Evolutionary conservation across 2,888 invertebrate species (phyloP).

Genomic region (Clusia tigrina): DNA sequence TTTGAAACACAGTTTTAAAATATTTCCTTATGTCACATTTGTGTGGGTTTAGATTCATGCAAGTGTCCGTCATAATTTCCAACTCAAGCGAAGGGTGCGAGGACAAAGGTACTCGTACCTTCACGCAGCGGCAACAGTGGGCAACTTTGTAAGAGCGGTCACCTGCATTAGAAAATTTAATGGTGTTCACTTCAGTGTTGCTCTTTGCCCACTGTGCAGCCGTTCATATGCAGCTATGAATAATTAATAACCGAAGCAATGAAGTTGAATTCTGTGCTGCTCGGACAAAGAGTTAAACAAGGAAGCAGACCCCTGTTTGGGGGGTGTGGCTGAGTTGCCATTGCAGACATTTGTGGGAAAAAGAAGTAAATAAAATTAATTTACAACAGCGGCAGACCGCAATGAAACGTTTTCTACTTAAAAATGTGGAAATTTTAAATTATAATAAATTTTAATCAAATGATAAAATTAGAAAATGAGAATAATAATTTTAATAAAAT

Average conservation of each 20-base stretch:
- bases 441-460: no score
- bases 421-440: no score
- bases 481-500: no score
- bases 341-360: slow-evolving; percentile 16
- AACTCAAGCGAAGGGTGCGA: no score
- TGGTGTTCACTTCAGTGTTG: no score
- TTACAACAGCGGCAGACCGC: background rate
- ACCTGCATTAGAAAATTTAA: no score
- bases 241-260: slow-evolving; percentile 42
- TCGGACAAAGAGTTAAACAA: slow-evolving; percentile 26
- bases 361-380: slow-evolving; percentile 26
- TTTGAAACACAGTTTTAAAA: slow-evolving; percentile 23
- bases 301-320: slow-evolving; percentile 3
- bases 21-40: slow-evolving; percentile 38
- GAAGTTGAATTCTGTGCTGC: slow-evolving; percentile 40
- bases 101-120: no score
- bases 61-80: slow-evolving; percentile 32
- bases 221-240: slow-evolving; percentile 14
- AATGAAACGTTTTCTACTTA: slow-evolving; percentile 1
- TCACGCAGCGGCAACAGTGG: no score
- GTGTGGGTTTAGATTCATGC: slow-evolving; percentile 32
- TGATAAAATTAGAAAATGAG: no score
- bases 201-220: slow-evolving; percentile 2
- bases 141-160: no score
- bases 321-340: background rate